A percentile compares a stretch with the other conserved stretches of the same genome.
phyloP scores from a whole-genome alignment of 2,113 vertebrate genomes.

The Telmatochromis brachygnathus region DNA sequence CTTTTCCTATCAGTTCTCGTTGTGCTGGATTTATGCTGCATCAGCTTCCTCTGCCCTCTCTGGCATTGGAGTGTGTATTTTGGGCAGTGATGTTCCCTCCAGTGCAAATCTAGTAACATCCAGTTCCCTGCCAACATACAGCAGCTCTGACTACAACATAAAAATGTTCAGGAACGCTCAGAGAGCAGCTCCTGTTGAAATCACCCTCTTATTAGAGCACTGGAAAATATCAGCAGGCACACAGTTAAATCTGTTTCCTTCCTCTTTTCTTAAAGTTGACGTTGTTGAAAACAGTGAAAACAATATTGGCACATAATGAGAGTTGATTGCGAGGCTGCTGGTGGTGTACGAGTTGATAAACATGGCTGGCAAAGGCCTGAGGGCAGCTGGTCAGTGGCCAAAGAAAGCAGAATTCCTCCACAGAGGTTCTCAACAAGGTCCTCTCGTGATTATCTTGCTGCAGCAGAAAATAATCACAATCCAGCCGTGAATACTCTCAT shows the following conservation, averaged over 20 bases:
- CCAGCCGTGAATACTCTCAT: neutral
- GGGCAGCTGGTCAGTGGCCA: constrained; percentile 8
- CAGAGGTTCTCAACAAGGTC: neutral
- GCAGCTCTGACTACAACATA: neutral
- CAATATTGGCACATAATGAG: neutral
- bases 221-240: neutral
- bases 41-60: constrained; percentile 17
- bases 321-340: neutral
- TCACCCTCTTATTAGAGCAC: neutral
- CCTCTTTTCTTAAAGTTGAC: neutral
- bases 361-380: neutral
- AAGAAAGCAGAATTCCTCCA: constrained; percentile 14
- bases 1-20: neutral
- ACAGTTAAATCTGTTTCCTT: constrained; percentile 1
- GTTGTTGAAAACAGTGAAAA: neutral
- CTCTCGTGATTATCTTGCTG: constrained; percentile 15
- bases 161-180: neutral
- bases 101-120: neutral
- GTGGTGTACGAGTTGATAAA: neutral
- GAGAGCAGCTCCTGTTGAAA: neutral
- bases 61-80: constrained; percentile 40
- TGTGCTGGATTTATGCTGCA: constrained; percentile 22
- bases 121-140: neutral
- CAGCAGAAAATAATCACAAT: constrained; percentile 6
- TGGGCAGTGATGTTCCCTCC: constrained; percentile 3